These are phyloP conservation scores for Eueides isabella DNA, from an alignment of 1,140 invertebrate genomes.

Conservation along the genomic window DNA sequence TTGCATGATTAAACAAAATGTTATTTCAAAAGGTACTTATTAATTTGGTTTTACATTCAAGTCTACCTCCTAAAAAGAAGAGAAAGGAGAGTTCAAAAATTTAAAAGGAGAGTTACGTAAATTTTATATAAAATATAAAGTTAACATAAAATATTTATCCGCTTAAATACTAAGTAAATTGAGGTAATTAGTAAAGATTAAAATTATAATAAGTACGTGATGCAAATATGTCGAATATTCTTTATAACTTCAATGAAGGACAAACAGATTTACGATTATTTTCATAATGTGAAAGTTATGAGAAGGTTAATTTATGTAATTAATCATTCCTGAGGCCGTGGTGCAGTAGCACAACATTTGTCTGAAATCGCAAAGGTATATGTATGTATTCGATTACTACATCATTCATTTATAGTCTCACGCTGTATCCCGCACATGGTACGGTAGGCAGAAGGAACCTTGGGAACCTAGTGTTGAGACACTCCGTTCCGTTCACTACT, in stretches of 20 bases:
- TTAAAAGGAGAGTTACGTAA: neutral
- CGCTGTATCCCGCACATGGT: too few relatives aligned
- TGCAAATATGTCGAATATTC: slow-evolving; percentile 1
- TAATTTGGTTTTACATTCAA: too few relatives aligned
- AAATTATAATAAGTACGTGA: neutral
- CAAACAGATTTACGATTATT: neutral
- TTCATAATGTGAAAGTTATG: neutral
- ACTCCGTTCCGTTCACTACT: too few relatives aligned
- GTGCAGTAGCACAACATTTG: neutral
- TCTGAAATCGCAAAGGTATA: neutral
- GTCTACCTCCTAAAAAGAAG: too few relatives aligned
- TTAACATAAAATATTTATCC: neutral
- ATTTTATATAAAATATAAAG: too few relatives aligned
- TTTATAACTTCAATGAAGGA: slow-evolving; percentile 5
- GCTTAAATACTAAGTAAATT: neutral
- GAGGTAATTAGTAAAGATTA: slow-evolving; percentile 1
- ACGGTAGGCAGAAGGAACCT: too few relatives aligned
- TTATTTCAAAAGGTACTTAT: too few relatives aligned
- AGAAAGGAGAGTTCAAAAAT: too few relatives aligned
- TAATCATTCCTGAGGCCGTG: neutral
- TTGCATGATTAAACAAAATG: too few relatives aligned
- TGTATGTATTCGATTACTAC: too few relatives aligned
- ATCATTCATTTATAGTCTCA: too few relatives aligned
- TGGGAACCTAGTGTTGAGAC: too few relatives aligned
- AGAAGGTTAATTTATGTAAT: neutral